Base-by-base conservation (phyloP, 2,113 vertebrate species). In the Ciconia maguari region DNA sequence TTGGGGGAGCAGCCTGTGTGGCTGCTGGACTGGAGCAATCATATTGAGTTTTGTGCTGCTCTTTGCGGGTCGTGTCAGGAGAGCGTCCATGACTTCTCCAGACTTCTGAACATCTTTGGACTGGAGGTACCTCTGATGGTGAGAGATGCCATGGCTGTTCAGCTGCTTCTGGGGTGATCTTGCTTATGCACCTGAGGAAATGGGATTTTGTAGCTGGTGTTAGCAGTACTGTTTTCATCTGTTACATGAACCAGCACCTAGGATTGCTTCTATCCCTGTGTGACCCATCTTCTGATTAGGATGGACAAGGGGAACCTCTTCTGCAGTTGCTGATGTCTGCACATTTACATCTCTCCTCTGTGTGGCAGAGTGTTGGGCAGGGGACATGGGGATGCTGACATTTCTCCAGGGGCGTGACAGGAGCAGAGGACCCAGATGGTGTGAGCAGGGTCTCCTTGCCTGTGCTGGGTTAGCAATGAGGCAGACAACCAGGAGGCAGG, bases 341-440 rank as follows among this genome's bases (percentile, higher is more conserved):
- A 29, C 6, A 36, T 61, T 78, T 48, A 13, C 4, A 21, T 55
- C 11, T 29, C 10, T 70, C 38, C 6, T 77, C 9, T 48, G 9
- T 24, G n/a, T 60, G 46, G 29, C 16, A 60, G 36, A 49, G 10
- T 20, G 19, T 14, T 41, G 16, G 58, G 21, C 10, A 70, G 44
- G 7, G 42, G 16, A 25, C 5, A 5, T 24, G 6, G 44, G n/a
- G 11, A 58, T 1, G 1, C 7, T 41, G 51, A 16, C 8, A 20
- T 81, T 82, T 76, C 61, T 38, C 21, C 30, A 4, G 25, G 21
- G 48, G 5, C 24, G 41, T 34, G 48, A 70, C 16, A 32, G 14
- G 13, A 76, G 11, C 16, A 46, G 38, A 41, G 24, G 17, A 48
- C 18, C 15, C 17, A 38, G 26, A 13, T 11, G 4, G 15, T 38